A percentile compares a stretch with the other conserved stretches of the same genome.
Conservation (phyloP, 2,888 invertebrate species). For the Lithosia quadra region DNA sequence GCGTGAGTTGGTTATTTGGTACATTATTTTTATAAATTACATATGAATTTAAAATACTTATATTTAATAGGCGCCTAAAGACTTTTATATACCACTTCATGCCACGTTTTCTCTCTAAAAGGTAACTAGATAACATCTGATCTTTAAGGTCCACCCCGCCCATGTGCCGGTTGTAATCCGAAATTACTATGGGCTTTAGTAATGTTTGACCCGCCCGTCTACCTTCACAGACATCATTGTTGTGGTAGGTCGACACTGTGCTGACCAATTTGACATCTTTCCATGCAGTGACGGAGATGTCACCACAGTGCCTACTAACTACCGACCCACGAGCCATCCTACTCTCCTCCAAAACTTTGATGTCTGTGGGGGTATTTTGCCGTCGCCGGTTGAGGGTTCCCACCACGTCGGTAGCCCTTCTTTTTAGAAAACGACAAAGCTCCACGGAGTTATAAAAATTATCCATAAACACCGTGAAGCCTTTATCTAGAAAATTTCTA, state of each 20-base stretch:
- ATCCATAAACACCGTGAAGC: constrained; percentile 36
- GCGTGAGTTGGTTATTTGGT: constrained; percentile 11
- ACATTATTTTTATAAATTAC: constrained; percentile 26
- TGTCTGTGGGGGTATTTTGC: constrained; percentile 9
- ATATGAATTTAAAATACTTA: constrained; percentile 33
- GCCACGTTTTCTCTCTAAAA: constrained; percentile 41
- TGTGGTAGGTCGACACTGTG: constrained; percentile 26
- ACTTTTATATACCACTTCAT: constrained; percentile 43
- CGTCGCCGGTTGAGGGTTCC: constrained; percentile 11
- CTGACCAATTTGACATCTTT: constrained; percentile 36
- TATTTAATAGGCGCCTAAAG: constrained; percentile 38
- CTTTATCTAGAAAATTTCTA: constrained; percentile 13
- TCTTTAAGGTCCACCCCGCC: constrained; percentile 47
- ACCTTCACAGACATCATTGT: constrained; percentile 20
- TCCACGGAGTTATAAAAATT: constrained; percentile 35
- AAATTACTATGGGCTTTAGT: constrained; percentile 19
- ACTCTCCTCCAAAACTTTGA: constrained; percentile 6
- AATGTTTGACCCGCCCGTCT: constrained; percentile 11
- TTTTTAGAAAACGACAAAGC: constrained; percentile 21
- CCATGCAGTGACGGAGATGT: constrained; percentile 33
- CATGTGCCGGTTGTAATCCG: constrained; percentile 47
- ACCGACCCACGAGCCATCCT: constrained; percentile 15
- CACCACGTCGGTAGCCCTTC: constrained; percentile 18
- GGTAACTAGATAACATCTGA: constrained; percentile 41
- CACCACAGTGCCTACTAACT: constrained; percentile 30